Evolutionary conservation across 2,888 invertebrate species (phyloP).

Genomic region (Phaonia tiefii): DNA sequence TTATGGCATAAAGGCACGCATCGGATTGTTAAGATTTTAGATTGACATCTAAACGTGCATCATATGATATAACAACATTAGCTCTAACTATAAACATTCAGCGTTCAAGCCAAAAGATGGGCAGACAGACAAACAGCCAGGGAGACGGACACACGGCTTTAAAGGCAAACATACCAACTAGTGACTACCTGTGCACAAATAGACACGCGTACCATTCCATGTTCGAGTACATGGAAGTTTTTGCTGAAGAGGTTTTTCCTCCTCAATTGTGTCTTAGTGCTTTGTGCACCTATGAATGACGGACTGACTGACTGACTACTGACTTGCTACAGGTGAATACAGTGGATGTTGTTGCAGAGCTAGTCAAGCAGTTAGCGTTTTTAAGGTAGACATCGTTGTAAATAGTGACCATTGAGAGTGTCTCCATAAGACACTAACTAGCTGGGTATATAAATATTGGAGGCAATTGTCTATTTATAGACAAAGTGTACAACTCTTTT

Average conservation of each 20-base stretch:
- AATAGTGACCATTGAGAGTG: neutral
- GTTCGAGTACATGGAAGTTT: slow-evolving; percentile 4
- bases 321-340: slow-evolving; percentile 24
- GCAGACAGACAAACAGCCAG: neutral
- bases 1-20: slow-evolving; percentile 67
- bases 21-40: slow-evolving; percentile 63
- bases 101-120: neutral
- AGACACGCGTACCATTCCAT: slow-evolving; percentile 50
- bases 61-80: slow-evolving; percentile 35
- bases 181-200: slow-evolving; percentile 11
- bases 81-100: slow-evolving; percentile 34
- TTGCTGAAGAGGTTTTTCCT: slow-evolving; percentile 3
- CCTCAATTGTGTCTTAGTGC: neutral
- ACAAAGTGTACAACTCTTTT: slow-evolving; percentile 7
- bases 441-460: slow-evolving; percentile 9
- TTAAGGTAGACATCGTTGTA: slow-evolving; percentile 3
- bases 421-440: slow-evolving; percentile 20
- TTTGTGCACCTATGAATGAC: slow-evolving; percentile 18
- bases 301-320: slow-evolving; percentile 11
- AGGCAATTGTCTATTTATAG: slow-evolving; percentile 11
- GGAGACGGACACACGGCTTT: neutral
- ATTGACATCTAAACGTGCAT: slow-evolving; percentile 65
- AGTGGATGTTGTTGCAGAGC: neutral
- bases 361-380: neutral
- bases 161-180: slow-evolving; percentile 1